Evolutionary conservation across 2,113 vertebrate genomes (phyloP).

Genomic region (Fulica atra): DNA sequence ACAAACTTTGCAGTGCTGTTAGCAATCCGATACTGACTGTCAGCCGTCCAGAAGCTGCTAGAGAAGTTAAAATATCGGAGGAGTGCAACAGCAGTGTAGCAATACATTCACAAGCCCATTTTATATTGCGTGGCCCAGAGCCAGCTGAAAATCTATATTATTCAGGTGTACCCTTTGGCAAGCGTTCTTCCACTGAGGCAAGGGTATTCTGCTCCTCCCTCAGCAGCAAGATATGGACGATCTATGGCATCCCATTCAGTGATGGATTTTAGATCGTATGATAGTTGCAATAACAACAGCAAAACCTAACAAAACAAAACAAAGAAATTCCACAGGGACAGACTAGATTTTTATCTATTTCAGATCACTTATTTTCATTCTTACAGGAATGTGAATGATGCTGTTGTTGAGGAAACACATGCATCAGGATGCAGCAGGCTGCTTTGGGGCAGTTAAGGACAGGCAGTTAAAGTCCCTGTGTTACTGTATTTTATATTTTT

Average conservation of each 20-base stretch:
- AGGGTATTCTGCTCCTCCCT: not conserved
- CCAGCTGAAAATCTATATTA: not conserved
- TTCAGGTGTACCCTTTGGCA: not conserved
- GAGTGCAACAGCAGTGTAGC: not conserved
- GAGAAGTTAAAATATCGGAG: not conserved
- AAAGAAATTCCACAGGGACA: not conserved
- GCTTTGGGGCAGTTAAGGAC: not conserved
- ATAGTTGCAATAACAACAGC: not conserved
- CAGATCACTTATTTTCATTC: not conserved
- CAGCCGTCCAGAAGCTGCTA: not conserved
- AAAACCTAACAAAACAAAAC: not conserved
- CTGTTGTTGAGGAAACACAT: not conserved
- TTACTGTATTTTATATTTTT: not conserved
- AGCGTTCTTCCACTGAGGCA: not conserved
- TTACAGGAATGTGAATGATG: not conserved
- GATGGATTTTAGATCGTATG: not conserved
- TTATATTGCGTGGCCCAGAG: not conserved
- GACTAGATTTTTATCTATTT: not conserved
- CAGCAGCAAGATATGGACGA: not conserved
- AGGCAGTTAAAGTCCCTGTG: not conserved
- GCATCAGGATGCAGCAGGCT: not conserved
- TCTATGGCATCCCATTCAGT: not conserved
- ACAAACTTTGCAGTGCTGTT: not conserved
- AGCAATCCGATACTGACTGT: not conserved
- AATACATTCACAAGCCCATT: not conserved